A percentile compares a stretch with the other conserved stretches of the same genome.
These are phyloP conservation scores for Alosa sapidissima DNA, from an alignment of 2,797 vertebrate species.

Conservation along the genomic window DNA sequence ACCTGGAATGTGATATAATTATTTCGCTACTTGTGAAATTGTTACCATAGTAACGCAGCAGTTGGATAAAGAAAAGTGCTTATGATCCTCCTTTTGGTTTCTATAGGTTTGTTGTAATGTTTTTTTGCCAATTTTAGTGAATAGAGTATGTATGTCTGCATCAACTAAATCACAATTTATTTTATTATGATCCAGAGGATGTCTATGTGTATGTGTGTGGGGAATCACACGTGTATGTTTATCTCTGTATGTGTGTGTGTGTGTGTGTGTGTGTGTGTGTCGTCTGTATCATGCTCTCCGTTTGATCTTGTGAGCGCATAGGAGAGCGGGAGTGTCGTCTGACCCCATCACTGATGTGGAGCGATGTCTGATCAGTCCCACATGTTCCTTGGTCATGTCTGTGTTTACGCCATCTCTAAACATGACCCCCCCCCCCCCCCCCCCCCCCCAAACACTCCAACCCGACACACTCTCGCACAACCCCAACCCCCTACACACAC, in stretches of 20 bases:
- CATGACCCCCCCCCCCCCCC: constrained; percentile 63
- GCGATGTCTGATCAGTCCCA: constrained; percentile 42
- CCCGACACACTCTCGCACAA: constrained; percentile 26
- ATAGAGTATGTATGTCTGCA: background rate
- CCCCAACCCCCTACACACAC: constrained; percentile 35
- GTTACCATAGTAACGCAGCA: background rate
- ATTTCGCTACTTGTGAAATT: background rate
- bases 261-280: background rate
- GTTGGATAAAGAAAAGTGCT: background rate
- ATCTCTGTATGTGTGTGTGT: background rate
- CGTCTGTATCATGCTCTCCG: background rate
- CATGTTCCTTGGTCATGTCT: constrained; percentile 39
- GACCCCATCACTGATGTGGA: constrained; percentile 21
- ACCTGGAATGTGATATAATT: constrained; percentile 20
- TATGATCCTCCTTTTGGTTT: background rate
- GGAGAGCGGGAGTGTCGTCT: background rate
- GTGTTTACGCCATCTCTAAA: constrained; percentile 38
- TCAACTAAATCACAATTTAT: background rate
- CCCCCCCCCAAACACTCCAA: constrained; percentile 47
- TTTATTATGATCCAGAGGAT: background rate
- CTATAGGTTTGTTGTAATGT: background rate
- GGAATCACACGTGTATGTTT: background rate
- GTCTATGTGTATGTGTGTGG: background rate
- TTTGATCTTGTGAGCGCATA: background rate
- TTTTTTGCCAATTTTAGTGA: background rate